phyloP scores from a whole-genome alignment of 1,140 invertebrate species.

The Tigriopus japonicus region DNA sequence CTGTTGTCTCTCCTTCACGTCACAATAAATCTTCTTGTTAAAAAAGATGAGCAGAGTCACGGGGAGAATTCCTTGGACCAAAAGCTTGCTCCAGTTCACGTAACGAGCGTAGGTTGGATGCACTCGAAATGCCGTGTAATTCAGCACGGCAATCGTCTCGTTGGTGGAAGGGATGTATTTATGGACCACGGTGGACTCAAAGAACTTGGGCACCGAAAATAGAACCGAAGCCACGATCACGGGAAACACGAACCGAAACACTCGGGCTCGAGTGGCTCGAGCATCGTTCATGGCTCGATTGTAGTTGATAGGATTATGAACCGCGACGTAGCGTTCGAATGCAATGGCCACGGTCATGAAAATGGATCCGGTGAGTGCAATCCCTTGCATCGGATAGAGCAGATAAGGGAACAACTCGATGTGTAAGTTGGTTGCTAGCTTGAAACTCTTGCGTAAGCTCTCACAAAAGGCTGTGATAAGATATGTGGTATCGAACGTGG shows the following conservation, averaged over 20 bases:
- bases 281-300: constrained; percentile 3
- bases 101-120: neutral
- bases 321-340: constrained; percentile 5
- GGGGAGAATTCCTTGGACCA: neutral
- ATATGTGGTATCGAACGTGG: constrained; percentile 1
- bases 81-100: constrained; percentile 1
- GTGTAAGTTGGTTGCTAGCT: neutral
- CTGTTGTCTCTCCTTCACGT: constrained; percentile 3
- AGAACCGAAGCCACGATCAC: neutral
- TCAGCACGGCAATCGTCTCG: neutral
- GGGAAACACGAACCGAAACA: neutral
- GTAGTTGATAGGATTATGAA: constrained; percentile 6
- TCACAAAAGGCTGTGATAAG: neutral
- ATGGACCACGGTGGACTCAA: neutral
- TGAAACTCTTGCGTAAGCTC: neutral
- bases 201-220: constrained; percentile 2
- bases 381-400: neutral
- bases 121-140: neutral
- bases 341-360: constrained; percentile 6
- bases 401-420: constrained; percentile 4
- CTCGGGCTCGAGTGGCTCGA: neutral
- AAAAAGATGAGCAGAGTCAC: constrained; percentile 4
- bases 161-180: neutral
- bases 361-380: neutral
- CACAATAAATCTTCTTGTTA: neutral